Evolutionary conservation across 2,797 vertebrate species (phyloP).

Genomic region (Acanthornis magna): DNA sequence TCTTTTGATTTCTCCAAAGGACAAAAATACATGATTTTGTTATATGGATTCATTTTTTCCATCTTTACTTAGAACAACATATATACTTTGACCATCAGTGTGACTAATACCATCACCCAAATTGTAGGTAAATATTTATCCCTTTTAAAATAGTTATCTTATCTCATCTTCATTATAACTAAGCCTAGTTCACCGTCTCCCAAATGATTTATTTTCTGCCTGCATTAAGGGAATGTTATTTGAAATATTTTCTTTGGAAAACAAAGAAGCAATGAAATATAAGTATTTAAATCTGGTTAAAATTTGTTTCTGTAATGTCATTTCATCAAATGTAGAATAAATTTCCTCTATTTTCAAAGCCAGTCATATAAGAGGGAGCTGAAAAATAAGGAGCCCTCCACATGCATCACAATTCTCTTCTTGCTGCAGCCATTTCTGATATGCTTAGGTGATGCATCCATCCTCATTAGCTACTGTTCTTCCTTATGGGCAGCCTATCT

Average conservation of each 20-base stretch:
- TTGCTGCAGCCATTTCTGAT: conserved; percentile 49
- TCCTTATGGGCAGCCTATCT: conserved; percentile 62
- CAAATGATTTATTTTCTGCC: conserved; percentile 1
- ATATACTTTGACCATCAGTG: not conserved
- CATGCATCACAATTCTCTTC: conserved; percentile 66
- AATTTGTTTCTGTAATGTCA: conserved; percentile 38
- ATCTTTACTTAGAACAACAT: not conserved
- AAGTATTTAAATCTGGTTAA: conserved; percentile 18
- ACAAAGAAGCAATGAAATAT: conserved; percentile 5
- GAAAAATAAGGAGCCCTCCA: conserved; percentile 41
- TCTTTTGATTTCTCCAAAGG: not conserved
- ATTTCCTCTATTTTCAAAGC: conserved; percentile 31
- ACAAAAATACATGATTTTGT: not conserved
- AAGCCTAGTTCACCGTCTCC: conserved; percentile 1
- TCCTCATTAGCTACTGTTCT: conserved; percentile 69
- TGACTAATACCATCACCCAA: not conserved
- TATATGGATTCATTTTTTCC: not conserved
- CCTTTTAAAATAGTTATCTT: not conserved
- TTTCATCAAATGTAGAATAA: conserved; percentile 40
- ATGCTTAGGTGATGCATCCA: conserved; percentile 69
- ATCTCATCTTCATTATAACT: conserved; percentile 25
- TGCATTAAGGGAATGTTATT: not conserved
- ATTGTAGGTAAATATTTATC: not conserved
- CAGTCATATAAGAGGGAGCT: not conserved
- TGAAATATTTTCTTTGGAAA: conserved; percentile 53